Evolutionary conservation across 2,888 invertebrate genomes (phyloP), one percentile per base, ranked within the genome.

Genomic region (Ormyrus pomaceus): DNA sequence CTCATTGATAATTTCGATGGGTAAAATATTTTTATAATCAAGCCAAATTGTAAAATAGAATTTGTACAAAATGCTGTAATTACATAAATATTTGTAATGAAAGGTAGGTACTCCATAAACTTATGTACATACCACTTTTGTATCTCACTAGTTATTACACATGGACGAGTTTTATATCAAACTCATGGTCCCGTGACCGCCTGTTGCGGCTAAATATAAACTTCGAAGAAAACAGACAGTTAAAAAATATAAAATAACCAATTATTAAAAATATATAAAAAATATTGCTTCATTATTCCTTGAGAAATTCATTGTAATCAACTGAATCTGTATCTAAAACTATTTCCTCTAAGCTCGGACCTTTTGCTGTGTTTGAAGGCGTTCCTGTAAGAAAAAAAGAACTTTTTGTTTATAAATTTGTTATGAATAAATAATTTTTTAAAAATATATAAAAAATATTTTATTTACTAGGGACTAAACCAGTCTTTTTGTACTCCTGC

Each of bases 301-400:
- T 92, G 59, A 95, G 91, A 90, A 95, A 95, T 83, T 93, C 92
- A 86, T 94, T 93, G 75, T 94, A 91, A 79, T 93, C 94, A 80
- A 92, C 91, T n/a, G 92, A 90, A 87, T 94, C 93, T 76, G 90
- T 87, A 83, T 94, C 94, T 71, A 95, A 87, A 81, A 93, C 92
- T 82, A 95, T 93, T 86, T 95, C 94, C 86, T 95, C 95, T 77
- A 95, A 89, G 75, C 92, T 91, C 80, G 92, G 92, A 13, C 91
- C 91, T 68, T 89, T 85, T 69, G 86, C 86, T 7, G 86, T 78
- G 10, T 78, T 82, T 45, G 84, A 85, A 68, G 85, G 82, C 79
- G 86, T 82, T 84, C 88, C 90, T 90, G 83, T 50, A 86, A 86
- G 34, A 59, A 71, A 59, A 45, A 59, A 53, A 66, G 50, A 66